Conservation (phyloP, 2,888 invertebrate species). For the Microctonus aethiopoides region DNA sequence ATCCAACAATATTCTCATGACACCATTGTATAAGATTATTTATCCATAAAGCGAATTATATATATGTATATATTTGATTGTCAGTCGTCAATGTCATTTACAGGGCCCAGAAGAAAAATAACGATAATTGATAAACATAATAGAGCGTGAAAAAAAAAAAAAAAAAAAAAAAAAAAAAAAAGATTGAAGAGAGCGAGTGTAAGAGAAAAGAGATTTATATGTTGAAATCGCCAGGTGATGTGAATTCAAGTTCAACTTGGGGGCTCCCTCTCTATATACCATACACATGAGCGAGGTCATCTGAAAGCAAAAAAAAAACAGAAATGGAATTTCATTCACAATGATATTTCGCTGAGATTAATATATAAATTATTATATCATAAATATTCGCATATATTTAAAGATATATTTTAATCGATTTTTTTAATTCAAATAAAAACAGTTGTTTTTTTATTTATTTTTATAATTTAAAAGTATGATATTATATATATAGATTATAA, state of each 20-base stretch:
- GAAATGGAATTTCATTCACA: conserved; percentile 28
- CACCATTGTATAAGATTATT: too few relatives aligned
- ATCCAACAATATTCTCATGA: background rate
- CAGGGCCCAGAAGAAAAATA: too few relatives aligned
- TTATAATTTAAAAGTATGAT: too few relatives aligned
- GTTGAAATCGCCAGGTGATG: conserved; percentile 28
- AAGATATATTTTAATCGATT: too few relatives aligned
- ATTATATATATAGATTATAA: too few relatives aligned
- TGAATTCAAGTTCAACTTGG: conserved; percentile 31
- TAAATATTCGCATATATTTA: conserved; percentile 11
- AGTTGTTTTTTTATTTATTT: too few relatives aligned
- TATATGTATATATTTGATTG: background rate
- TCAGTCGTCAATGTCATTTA: background rate
- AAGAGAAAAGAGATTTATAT: background rate
- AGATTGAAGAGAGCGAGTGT: background rate
- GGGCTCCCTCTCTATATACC: background rate
- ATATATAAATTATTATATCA: too few relatives aligned
- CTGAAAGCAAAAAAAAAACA: conserved; percentile 33
- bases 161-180: background rate
- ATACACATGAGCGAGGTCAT: conserved; percentile 13
- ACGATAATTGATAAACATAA: too few relatives aligned
- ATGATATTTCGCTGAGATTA: conserved; percentile 18
- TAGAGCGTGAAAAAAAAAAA: too few relatives aligned
- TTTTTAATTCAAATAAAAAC: too few relatives aligned
- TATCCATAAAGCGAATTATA: too few relatives aligned